Evolutionary conservation across 2,797 vertebrate species (phyloP).

Genomic region (Pseudomugil tenellus): DNA sequence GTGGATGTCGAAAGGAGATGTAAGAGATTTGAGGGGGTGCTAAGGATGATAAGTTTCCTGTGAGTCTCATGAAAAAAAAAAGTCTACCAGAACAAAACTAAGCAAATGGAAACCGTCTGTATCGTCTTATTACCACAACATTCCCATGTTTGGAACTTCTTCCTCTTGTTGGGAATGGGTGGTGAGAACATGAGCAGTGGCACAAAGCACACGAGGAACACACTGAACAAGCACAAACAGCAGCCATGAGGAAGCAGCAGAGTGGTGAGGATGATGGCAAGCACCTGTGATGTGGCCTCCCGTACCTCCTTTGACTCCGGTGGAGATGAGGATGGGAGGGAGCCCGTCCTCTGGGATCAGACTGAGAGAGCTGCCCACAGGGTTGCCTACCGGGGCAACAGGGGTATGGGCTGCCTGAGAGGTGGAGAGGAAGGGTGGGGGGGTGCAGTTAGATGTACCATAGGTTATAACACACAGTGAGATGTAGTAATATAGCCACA

Average conservation of each 20-base stretch:
- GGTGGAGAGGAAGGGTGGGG: conserved; percentile 40
- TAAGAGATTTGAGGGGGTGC: conserved; percentile 3
- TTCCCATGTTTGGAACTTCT: conserved; percentile 4
- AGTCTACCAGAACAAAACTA: conserved; percentile 4
- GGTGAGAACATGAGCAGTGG: conserved; percentile 54
- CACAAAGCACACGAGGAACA: conserved; percentile 45
- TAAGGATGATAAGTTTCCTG: conserved; percentile 35
- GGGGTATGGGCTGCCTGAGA: conserved; percentile 76
- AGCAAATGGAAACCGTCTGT: conserved; percentile 1
- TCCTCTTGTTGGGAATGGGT: conserved; percentile 34
- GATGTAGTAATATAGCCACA: conserved; percentile 8
- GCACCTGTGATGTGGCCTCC: conserved; percentile 86
- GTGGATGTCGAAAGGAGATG: conserved; percentile 22
- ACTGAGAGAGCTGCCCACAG: conserved; percentile 95
- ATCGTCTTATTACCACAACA: conserved; percentile 11
- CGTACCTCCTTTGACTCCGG: conserved; percentile 99
- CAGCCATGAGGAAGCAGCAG: conserved; percentile 70
- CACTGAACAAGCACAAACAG: conserved; percentile 37
- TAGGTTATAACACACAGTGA: conserved; percentile 18
- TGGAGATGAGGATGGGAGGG: conserved; percentile 99
- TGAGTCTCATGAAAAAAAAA: conserved; percentile 1
- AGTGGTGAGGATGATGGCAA: conserved; percentile 82
- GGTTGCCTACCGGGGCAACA: conserved; percentile 87
- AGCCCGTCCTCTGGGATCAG: conserved; percentile 98
- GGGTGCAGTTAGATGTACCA: conserved; percentile 25